A percentile compares a stretch with the other conserved stretches of the same genome.
Evolutionary conservation across 2,888 invertebrate genomes (phyloP).

Genomic region (Hipparchia semele): DNA sequence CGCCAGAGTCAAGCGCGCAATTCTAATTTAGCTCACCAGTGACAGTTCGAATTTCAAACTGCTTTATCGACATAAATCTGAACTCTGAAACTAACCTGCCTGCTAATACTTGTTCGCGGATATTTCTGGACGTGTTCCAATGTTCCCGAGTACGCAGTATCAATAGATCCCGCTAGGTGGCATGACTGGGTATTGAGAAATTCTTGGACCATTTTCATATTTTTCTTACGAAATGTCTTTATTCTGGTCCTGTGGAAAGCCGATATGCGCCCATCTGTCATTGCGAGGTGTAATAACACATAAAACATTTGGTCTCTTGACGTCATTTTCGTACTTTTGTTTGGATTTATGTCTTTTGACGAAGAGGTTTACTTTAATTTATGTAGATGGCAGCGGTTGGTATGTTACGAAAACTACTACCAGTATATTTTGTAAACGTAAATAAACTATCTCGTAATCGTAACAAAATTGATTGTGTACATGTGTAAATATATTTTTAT

Average conservation of each 20-base stretch:
- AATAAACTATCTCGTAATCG: too few relatives aligned
- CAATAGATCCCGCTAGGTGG: slow-evolving; percentile 38
- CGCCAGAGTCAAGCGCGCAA: not conserved
- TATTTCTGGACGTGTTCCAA: slow-evolving; percentile 33
- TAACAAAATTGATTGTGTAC: too few relatives aligned
- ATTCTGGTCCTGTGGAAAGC: slow-evolving; percentile 19
- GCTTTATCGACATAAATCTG: slow-evolving; percentile 12
- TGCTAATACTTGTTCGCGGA: not conserved
- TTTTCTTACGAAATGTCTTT: slow-evolving; percentile 32
- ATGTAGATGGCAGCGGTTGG: slow-evolving; percentile 5
- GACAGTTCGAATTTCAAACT: not conserved
- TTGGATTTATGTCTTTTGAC: not conserved
- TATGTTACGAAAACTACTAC: not conserved
- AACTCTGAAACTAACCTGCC: not conserved
- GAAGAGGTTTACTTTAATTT: not conserved
- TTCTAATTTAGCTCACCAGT: not conserved
- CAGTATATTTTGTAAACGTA: too few relatives aligned
- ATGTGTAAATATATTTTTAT: too few relatives aligned
- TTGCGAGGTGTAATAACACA: not conserved
- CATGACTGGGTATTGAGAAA: slow-evolving; percentile 25
- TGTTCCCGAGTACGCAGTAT: slow-evolving; percentile 29
- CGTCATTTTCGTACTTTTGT: not conserved
- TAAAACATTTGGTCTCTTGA: slow-evolving; percentile 3
- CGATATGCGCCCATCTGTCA: slow-evolving; percentile 9
- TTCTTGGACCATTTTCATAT: slow-evolving; percentile 23